These are phyloP conservation scores for Oppia nitens DNA, from an alignment of 1,140 invertebrate species.

Conservation along the genomic window DNA sequence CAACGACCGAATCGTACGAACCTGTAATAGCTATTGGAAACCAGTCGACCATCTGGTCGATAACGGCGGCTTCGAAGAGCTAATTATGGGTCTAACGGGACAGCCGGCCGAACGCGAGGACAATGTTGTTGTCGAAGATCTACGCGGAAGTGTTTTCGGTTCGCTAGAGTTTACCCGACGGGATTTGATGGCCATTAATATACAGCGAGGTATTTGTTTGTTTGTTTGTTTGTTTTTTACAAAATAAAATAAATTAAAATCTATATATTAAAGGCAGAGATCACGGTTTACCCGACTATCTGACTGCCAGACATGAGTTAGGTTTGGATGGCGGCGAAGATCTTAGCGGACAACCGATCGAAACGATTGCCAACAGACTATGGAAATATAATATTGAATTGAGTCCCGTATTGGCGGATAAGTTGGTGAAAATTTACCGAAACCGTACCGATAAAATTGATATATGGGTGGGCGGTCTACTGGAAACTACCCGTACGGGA, in stretches of 20 bases:
- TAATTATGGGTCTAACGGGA: slow-evolving; percentile 42
- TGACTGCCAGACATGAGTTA: slow-evolving; percentile 1
- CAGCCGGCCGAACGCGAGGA: slow-evolving; percentile 47
- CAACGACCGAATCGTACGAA: slow-evolving; percentile 29
- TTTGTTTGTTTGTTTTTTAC: too few species aligned
- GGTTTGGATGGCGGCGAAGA: background rate
- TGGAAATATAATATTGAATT: background rate
- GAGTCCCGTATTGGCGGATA: background rate
- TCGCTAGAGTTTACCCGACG: slow-evolving; percentile 47
- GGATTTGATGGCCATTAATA: slow-evolving; percentile 45
- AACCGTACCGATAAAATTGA: slow-evolving; percentile 38
- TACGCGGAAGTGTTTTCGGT: slow-evolving; percentile 42
- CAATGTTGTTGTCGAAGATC: slow-evolving; percentile 43
- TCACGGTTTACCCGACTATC: slow-evolving; percentile 38
- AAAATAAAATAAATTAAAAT: too few species aligned
- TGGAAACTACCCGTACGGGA: slow-evolving; percentile 36
- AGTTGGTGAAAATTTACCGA: slow-evolving; percentile 28
- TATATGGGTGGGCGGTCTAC: slow-evolving; percentile 47
- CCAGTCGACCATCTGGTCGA: slow-evolving; percentile 26
- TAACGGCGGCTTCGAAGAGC: slow-evolving; percentile 36
- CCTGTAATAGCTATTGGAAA: slow-evolving; percentile 45
- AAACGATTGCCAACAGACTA: background rate
- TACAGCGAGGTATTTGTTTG: slow-evolving; percentile 42
- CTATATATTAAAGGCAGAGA: too few species aligned
- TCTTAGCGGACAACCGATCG: background rate